phyloP scores from a whole-genome alignment of 2,113 vertebrate species.

The Abramis brama region DNA sequence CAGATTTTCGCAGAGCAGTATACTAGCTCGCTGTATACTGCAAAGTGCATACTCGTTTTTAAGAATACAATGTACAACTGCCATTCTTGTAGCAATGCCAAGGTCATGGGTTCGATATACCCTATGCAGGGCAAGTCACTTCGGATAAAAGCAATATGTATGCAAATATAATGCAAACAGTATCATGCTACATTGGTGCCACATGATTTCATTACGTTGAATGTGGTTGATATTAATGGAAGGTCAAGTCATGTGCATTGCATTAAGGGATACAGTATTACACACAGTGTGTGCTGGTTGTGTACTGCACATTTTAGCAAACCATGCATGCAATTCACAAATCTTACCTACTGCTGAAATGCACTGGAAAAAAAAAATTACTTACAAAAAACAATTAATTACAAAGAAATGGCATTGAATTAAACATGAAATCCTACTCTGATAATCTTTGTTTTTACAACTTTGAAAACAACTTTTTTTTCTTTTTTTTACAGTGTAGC shows the following conservation, averaged over 20 bases:
- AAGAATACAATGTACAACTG: background rate
- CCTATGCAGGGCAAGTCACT: background rate
- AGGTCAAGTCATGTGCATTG: background rate
- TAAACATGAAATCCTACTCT: too few relatives aligned
- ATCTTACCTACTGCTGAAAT: background rate
- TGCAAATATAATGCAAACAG: background rate
- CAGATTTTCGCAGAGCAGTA: background rate
- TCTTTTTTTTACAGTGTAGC: background rate
- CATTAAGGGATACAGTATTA: background rate
- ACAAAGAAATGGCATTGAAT: too few relatives aligned
- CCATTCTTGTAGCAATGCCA: background rate
- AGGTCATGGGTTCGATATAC: background rate
- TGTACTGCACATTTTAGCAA: background rate
- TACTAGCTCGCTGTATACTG: background rate
- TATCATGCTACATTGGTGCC: background rate
- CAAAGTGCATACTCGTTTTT: background rate
- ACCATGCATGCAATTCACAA: background rate
- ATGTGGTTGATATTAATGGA: background rate
- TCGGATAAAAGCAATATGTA: background rate
- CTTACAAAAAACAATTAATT: too few relatives aligned
- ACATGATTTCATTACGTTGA: background rate
- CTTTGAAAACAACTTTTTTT: too few relatives aligned
- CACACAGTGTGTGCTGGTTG: background rate
- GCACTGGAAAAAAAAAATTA: too few relatives aligned
- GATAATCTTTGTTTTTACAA: too few relatives aligned